These are phyloP conservation scores for Saimiri boliviensis DNA, from an alignment of 2,113 vertebrate genomes.

Conservation along the genomic window DNA sequence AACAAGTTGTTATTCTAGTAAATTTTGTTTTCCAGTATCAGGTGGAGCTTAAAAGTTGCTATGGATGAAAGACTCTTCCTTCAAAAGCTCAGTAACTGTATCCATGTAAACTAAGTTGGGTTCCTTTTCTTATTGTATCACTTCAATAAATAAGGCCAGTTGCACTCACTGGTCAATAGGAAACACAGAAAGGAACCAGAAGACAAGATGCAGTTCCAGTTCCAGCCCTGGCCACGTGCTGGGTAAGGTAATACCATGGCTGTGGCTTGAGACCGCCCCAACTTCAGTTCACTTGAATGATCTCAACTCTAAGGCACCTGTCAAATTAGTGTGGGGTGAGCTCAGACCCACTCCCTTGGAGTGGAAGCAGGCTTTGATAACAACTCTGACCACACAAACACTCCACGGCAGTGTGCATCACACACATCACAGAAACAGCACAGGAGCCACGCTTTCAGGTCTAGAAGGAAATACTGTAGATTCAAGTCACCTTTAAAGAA, in stretches of 20 bases:
- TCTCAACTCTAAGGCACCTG: background rate
- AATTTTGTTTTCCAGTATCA: background rate
- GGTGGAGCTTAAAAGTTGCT: background rate
- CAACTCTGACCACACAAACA: background rate
- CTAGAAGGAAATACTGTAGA: background rate
- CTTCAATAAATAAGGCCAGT: background rate
- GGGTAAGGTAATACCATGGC: background rate
- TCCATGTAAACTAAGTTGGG: background rate
- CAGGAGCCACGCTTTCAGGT: background rate
- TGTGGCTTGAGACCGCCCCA: background rate
- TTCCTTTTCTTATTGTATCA: background rate
- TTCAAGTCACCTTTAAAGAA: background rate
- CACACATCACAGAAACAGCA: accelerated
- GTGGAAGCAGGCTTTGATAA: background rate
- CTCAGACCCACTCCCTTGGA: background rate
- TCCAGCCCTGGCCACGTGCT: background rate
- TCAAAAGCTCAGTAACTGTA: conserved; percentile 8
- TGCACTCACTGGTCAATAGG: background rate
- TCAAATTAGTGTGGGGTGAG: background rate
- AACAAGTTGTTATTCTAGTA: background rate
- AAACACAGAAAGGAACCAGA: background rate
- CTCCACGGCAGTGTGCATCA: background rate
- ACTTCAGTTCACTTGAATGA: background rate
- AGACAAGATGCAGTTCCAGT: background rate
- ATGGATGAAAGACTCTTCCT: background rate